Conservation (phyloP, 2,888 invertebrate genomes). For the Protophormia terraenovae region DNA sequence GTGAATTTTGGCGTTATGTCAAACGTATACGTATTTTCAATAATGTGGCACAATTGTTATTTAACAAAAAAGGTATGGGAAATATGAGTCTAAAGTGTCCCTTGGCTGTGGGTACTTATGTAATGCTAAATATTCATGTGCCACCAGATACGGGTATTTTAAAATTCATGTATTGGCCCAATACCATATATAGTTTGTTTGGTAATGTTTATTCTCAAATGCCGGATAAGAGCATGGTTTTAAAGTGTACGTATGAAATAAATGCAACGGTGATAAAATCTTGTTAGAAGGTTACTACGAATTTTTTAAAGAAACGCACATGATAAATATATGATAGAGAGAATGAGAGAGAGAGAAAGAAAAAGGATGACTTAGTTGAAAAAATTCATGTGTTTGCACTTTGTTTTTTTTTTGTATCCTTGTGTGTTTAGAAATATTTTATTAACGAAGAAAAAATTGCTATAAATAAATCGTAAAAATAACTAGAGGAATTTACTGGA, state of each 20-base stretch:
- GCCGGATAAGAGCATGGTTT: slow-evolving; percentile 68
- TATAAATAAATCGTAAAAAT: background rate
- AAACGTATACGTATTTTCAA: slow-evolving; percentile 73
- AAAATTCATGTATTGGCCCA: slow-evolving; percentile 76
- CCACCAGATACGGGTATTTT: slow-evolving; percentile 74
- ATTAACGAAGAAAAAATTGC: background rate
- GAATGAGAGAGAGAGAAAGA: background rate
- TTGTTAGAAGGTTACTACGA: slow-evolving; percentile 71
- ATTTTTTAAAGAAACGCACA: too few relatives aligned
- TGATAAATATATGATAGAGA: too few relatives aligned
- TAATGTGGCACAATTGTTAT: slow-evolving; percentile 70
- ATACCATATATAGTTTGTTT: slow-evolving; percentile 72
- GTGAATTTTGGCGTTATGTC: slow-evolving; percentile 74
- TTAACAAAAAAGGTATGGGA: slow-evolving; percentile 71
- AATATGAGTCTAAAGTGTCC: slow-evolving; percentile 76
- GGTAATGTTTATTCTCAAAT: slow-evolving; percentile 71
- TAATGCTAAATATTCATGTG: slow-evolving; percentile 72
- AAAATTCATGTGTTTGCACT: background rate
- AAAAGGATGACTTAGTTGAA: background rate
- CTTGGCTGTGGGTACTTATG: slow-evolving; percentile 72
- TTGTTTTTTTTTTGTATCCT: background rate
- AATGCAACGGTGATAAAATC: slow-evolving; percentile 74
- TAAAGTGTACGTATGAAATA: slow-evolving; percentile 73
- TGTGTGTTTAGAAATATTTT: background rate
- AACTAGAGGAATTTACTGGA: background rate